These are phyloP conservation scores for Numenius phaeopus DNA, from an alignment of 2,797 vertebrate species.

Conservation along the genomic window DNA sequence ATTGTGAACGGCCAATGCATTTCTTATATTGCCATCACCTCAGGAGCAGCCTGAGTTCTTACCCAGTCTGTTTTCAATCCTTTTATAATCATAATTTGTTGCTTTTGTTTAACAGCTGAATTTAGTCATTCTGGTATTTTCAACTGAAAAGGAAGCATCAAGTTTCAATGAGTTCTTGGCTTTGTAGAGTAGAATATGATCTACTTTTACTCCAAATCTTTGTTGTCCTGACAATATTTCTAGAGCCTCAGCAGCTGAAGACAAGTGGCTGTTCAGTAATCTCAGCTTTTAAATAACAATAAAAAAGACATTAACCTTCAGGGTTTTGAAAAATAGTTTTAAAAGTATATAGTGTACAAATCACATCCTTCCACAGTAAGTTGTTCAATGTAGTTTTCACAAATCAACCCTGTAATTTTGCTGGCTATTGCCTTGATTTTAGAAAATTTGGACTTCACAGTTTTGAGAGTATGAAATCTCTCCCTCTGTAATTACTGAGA, in stretches of 20 bases:
- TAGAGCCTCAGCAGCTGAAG: not conserved
- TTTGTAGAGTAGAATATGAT: not conserved
- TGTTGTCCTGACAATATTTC: not conserved
- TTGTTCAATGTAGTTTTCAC: not conserved
- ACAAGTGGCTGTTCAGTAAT: constrained; percentile 10
- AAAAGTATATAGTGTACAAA: not conserved
- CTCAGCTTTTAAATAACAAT: not conserved
- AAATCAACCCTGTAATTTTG: constrained; percentile 16
- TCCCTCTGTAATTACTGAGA: not conserved
- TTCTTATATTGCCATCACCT: not conserved
- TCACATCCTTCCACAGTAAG: not conserved
- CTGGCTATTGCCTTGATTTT: constrained; percentile 15
- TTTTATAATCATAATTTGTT: not conserved
- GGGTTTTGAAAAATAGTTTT: not conserved
- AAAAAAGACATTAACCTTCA: not conserved
- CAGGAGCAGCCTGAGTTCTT: not conserved
- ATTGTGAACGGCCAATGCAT: not conserved
- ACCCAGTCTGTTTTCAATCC: not conserved
- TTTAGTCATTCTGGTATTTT: not conserved
- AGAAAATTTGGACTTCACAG: constrained; percentile 6
- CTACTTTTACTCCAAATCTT: not conserved
- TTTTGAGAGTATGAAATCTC: not conserved
- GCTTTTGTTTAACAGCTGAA: not conserved
- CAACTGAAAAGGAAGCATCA: not conserved
- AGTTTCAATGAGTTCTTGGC: not conserved